Percentiles rank a stretch among this genome's conserved stretches.
Conservation (phyloP, 23 tunicate species). For the Trididemnum miniatum region DNA sequence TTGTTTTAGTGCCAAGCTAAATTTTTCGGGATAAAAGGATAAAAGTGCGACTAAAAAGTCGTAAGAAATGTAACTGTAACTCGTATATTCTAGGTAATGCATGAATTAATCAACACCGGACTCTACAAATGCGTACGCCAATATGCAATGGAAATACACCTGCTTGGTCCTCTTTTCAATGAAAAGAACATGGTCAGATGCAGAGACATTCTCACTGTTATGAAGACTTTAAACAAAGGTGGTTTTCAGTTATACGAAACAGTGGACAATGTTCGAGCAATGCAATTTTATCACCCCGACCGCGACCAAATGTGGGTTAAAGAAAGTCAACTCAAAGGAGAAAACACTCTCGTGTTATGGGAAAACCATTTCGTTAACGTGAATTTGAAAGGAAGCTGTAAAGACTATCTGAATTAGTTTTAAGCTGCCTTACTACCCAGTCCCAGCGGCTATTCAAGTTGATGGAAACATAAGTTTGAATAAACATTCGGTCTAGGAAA, state of each 20-base stretch:
- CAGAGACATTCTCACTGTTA: conserved; percentile 19
- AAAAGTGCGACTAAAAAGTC: too few species aligned
- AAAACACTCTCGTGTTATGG: conserved; percentile 24
- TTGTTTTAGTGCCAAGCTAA: too few species aligned
- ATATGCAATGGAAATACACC: conserved; percentile 49
- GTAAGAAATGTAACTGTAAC: background rate
- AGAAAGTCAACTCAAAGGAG: background rate
- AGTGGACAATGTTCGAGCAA: conserved; percentile 40
- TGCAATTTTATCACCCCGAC: conserved; percentile 17
- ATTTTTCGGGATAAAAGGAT: too few species aligned
- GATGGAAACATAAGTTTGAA: too few species aligned
- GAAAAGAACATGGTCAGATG: conserved; percentile 23
- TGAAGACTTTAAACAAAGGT: conserved; percentile 23
- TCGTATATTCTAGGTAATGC: conserved; percentile 35
- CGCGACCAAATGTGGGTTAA: conserved; percentile 14
- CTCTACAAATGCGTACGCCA: conserved; percentile 65
- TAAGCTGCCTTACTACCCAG: too few species aligned
- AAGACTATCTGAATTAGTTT: background rate
- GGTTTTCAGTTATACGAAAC: conserved; percentile 46
- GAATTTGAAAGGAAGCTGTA: conserved; percentile 24
- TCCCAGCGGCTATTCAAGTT: too few species aligned
- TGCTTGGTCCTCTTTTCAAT: conserved; percentile 30
- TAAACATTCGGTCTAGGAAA: too few species aligned
- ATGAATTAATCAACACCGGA: conserved; percentile 47
- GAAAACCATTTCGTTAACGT: conserved; percentile 48